phyloP scores from a whole-genome alignment of 2,797 vertebrate species.

The Amniataba percoides region DNA sequence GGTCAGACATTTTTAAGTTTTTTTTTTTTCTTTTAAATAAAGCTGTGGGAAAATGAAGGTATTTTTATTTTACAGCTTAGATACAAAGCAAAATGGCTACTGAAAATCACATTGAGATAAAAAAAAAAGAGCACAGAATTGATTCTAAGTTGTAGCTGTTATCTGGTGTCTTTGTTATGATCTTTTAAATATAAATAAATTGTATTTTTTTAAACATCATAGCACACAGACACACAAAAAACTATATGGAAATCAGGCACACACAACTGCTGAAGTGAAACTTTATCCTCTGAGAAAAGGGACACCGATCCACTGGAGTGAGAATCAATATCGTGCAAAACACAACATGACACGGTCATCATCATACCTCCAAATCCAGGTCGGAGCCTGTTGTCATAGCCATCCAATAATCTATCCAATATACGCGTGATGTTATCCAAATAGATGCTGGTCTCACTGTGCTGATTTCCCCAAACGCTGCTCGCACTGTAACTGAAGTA shows the following conservation, averaged over 20 bases:
- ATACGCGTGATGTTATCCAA: conserved; percentile 94
- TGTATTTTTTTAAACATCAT: neutral
- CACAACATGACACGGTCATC: conserved; percentile 20
- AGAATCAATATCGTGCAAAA: conserved; percentile 4
- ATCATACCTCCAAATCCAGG: conserved; percentile 94
- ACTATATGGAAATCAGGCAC: conserved; percentile 13
- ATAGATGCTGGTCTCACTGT: conserved; percentile 85
- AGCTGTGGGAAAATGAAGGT: neutral
- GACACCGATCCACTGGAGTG: neutral
- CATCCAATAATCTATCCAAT: conserved; percentile 94
- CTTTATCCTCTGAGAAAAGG: conserved; percentile 36
- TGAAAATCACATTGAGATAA: neutral
- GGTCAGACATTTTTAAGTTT: neutral
- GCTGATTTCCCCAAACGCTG: conserved; percentile 81
- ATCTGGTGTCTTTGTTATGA: neutral
- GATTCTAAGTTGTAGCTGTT: neutral
- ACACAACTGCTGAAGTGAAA: conserved; percentile 51
- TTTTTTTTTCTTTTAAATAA: neutral
- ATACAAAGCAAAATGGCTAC: neutral
- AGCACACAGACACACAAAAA: conserved; percentile 7
- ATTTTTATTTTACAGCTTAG: neutral
- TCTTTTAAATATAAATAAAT: neutral
- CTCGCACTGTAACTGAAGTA: conserved; percentile 83
- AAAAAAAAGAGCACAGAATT: neutral
- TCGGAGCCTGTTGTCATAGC: conserved; percentile 95